Base-by-base conservation (phyloP, 2,113 vertebrate species). In the Petrocephalus zakoni region DNA sequence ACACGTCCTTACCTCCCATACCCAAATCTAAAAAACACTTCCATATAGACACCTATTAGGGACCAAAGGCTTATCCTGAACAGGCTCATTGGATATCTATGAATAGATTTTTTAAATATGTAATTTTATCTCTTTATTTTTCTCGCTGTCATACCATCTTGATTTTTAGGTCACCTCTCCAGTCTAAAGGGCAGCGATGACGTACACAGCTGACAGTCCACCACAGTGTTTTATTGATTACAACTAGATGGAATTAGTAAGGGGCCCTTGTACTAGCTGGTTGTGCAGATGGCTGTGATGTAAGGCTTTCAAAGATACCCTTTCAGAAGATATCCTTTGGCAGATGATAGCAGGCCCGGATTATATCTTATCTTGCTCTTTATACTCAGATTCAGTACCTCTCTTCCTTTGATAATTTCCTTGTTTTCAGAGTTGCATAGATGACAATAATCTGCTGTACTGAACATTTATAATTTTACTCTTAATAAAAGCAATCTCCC, bases 171-270 rank as follows among this genome's bases (percentile, higher is more conserved):
- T 52, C 55, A 46, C 61, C 25, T 53, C 82, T 49, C 49, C 56
- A 55, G 37, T 42, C 47, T 51, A 91, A 91, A 90, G 88, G 89
- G 89, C 88, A 91, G 42, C n/a, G 52, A 89, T 90, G 86, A 90
- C 82, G 75, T 53, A 84, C 34, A 53, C 21, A 37, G 51, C 22
- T 37, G 11, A 46, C 47, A 46, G 47, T 6, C n/a, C 22, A 25
- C 83, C 25, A 61, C 89, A 56, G 85, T 83, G 10, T 89, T 81
- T 58, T 55, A 86, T 47, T 85, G 90, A 85, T 87, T 37, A 47
- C 17, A 17, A 46, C 25, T 61, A 53, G 47, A 42, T 49, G 86
- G 85, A 88, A 89, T 89, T 52, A 90, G 75, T 46, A 81, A 61
- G 53, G 68, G 10, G 85, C n/a, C 88, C 55, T 83, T 51, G 17